These are phyloP conservation scores for Hycleus cichorii DNA, from an alignment of 1,140 invertebrate species.

Conservation along the genomic window DNA sequence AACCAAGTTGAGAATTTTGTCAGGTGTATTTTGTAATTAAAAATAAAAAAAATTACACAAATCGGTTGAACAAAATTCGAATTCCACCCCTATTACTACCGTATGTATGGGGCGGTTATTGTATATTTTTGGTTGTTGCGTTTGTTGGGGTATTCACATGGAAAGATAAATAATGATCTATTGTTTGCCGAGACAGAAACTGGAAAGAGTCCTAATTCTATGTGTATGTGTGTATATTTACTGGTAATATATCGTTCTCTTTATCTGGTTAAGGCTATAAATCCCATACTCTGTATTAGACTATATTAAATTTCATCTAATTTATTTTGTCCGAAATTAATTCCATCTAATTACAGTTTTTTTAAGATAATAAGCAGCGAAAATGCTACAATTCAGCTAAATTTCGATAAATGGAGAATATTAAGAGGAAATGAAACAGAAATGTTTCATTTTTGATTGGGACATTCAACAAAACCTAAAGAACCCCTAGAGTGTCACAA, in stretches of 20 bases:
- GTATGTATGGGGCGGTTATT: background rate
- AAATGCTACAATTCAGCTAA: too few relatives aligned
- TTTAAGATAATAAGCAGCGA: too few relatives aligned
- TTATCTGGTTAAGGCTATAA: slow-evolving; percentile 9
- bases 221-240: slow-evolving; percentile 4
- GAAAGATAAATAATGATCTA: slow-evolving; percentile 29
- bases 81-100: slow-evolving; percentile 22
- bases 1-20: too few relatives aligned
- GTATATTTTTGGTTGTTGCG: slow-evolving; percentile 23
- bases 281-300: slow-evolving; percentile 5
- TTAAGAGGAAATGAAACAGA: too few relatives aligned
- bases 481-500: slow-evolving; percentile 8
- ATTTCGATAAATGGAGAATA: too few relatives aligned
- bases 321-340: slow-evolving; percentile 12
- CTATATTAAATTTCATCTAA: slow-evolving; percentile 15
- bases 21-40: too few relatives aligned
- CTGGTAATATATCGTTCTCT: background rate
- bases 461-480: too few relatives aligned
- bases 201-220: slow-evolving; percentile 8
- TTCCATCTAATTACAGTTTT: slow-evolving; percentile 10
- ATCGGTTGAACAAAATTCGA: slow-evolving; percentile 18
- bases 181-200: slow-evolving; percentile 16
- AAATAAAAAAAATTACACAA: too few relatives aligned
- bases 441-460: too few relatives aligned
- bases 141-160: slow-evolving; percentile 18